Evolutionary conservation across 2,888 invertebrate species (phyloP), one percentile per base, ranked within the genome.

Genomic region (Cyaniris semiargus): DNA sequence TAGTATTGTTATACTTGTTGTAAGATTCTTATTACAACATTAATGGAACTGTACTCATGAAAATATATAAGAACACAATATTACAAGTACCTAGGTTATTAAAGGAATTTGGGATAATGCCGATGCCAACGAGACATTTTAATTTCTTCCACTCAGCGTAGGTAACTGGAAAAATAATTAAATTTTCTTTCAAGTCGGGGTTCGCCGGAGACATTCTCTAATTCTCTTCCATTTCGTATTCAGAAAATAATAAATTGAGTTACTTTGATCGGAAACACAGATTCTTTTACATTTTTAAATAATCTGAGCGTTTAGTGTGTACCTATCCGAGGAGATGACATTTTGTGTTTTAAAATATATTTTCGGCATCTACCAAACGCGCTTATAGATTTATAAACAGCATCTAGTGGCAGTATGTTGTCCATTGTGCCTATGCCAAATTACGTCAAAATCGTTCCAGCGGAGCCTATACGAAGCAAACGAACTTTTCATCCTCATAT

Each of bases 91-190:
- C 10, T 3, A 60, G 10, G 21, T 60, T 10, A 21, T 21, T 10
- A 27, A 66, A 66, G 60, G 60, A 66, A 66, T 23, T 66, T 66
- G 15, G 15, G 66, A 66, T 66, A 5, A 15, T 66, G 66, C 27
- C 15, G 27, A 66, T 31, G 31, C 15, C 15, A 23, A 72, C 44
- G 72, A 38, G 72, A 38, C 21, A 44, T 72, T 72, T 72, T 38
- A 72, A 72, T 38, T 72, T 15, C 21, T 44, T 72, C 44, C 56
- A 70, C 34, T 31, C 34, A 7, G 53, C 1, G 34, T 53, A 53
- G 18, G 18, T 76, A 18, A 56, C n/a, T 56, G 23, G 56, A 58
- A 38, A 76, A 53, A 76, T 76, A 76, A 76, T 76, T 76, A 76
- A 38, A 58, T 76, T 72, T 58, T 38, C 72, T 58, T 27, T 76